Conservation (phyloP, 2,888 invertebrate species). For the Hydriomena furcata region DNA sequence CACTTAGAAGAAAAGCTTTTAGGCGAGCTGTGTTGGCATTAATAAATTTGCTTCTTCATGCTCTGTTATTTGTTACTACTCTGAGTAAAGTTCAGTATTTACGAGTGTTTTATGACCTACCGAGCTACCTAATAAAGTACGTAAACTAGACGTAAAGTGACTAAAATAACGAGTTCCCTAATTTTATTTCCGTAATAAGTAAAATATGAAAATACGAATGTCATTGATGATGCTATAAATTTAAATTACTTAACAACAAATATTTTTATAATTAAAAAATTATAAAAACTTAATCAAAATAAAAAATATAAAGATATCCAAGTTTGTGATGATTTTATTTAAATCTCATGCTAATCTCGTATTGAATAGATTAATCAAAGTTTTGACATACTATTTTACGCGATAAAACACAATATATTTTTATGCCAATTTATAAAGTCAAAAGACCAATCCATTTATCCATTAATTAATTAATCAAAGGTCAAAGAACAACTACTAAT, state of each 20-base stretch:
- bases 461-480: conserved; percentile 1
- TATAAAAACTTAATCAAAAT: too few species aligned
- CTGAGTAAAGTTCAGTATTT: conserved; percentile 50
- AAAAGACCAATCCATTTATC: conserved; percentile 6
- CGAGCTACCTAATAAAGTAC: conserved; percentile 46
- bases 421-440: conserved; percentile 7
- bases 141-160: conserved; percentile 27
- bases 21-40: too few species aligned
- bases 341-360: too few species aligned
- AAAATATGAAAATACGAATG: conserved; percentile 2
- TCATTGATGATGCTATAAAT: neutral
- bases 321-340: too few species aligned
- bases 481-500: neutral
- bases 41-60: neutral
- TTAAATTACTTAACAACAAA: neutral
- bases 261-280: too few species aligned
- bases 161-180: conserved; percentile 20
- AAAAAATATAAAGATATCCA: too few species aligned
- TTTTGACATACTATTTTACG: too few species aligned
- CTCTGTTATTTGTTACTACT: conserved; percentile 39
- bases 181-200: conserved; percentile 2
- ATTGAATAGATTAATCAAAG: too few species aligned
- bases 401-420: neutral
- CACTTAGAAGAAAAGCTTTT: too few species aligned
- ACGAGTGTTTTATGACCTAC: conserved; percentile 46